These are phyloP conservation scores for Chymomyza amoena DNA, from an alignment of 2,888 invertebrate species.

Conservation along the genomic window DNA sequence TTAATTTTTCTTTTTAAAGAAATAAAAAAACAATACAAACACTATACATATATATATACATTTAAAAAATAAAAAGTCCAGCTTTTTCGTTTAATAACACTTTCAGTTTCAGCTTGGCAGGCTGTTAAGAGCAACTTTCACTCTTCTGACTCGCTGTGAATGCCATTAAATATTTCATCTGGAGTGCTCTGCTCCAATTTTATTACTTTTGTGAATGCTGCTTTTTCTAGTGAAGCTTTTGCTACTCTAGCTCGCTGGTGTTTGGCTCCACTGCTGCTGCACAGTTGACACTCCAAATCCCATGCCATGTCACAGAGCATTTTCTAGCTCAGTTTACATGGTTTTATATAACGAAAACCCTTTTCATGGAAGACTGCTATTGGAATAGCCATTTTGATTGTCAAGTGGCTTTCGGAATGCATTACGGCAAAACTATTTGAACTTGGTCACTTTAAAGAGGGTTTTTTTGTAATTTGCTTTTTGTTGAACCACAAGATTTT, in stretches of 20 bases:
- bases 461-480: too few relatives aligned
- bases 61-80: neutral
- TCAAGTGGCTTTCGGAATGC: conserved; percentile 65
- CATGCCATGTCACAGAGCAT: conserved; percentile 56
- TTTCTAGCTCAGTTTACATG: conserved; percentile 11
- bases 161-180: conserved; percentile 70
- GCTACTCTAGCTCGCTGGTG: neutral
- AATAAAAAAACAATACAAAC: neutral
- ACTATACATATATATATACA: neutral
- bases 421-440: conserved; percentile 24
- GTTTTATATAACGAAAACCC: neutral
- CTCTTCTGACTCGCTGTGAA: conserved; percentile 22
- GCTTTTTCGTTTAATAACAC: neutral
- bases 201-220: conserved; percentile 53
- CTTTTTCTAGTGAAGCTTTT: neutral
- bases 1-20: too few relatives aligned
- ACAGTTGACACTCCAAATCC: conserved; percentile 61
- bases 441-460: neutral
- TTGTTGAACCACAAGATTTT: conserved; percentile 18
- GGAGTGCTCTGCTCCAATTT: conserved; percentile 53
- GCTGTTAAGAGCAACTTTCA: neutral
- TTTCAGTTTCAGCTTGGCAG: neutral
- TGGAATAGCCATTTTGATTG: conserved; percentile 62
- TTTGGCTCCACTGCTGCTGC: conserved; percentile 12
- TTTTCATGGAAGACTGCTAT: conserved; percentile 16